Evolutionary conservation across 2,113 vertebrate species (phyloP).

Genomic region (Malurus alboscapulatus): DNA sequence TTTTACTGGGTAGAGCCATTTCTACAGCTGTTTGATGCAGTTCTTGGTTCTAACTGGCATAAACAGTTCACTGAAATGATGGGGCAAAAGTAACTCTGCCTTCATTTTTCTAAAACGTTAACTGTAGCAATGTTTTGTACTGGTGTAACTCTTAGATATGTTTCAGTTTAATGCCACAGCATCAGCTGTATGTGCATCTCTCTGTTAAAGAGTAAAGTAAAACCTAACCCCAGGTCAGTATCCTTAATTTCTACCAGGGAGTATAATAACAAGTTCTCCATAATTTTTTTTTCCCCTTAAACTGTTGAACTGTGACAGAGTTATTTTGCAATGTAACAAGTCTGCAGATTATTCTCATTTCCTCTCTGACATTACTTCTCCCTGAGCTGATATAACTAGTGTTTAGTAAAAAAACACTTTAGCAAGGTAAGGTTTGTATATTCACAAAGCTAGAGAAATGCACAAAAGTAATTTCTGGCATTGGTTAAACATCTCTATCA

Average conservation of each 20-base stretch:
- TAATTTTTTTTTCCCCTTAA: neutral
- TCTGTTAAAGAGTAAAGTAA: neutral
- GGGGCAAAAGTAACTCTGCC: neutral
- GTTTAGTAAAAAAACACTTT: conserved; percentile 13
- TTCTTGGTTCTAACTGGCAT: neutral
- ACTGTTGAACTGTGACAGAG: neutral
- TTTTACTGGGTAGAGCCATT: neutral
- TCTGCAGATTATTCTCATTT: conserved; percentile 50
- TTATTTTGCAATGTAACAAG: conserved; percentile 41
- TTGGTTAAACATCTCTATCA: conserved; percentile 15
- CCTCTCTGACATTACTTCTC: neutral
- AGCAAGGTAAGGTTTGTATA: conserved; percentile 21
- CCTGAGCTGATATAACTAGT: neutral
- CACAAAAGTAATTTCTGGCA: conserved; percentile 5
- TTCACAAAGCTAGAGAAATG: neutral
- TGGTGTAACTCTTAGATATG: neutral
- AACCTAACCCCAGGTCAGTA: neutral
- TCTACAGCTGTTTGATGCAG: neutral
- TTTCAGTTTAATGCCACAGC: neutral
- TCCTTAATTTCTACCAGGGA: neutral
- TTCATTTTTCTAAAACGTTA: conserved; percentile 3
- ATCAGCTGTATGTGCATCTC: neutral
- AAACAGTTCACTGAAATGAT: neutral
- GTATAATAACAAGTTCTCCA: neutral
- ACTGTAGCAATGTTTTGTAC: neutral